Evolutionary conservation across 2,797 vertebrate genomes (phyloP), one percentile per base, ranked within the genome.

Genomic region (Chiropotes sagulatus): DNA sequence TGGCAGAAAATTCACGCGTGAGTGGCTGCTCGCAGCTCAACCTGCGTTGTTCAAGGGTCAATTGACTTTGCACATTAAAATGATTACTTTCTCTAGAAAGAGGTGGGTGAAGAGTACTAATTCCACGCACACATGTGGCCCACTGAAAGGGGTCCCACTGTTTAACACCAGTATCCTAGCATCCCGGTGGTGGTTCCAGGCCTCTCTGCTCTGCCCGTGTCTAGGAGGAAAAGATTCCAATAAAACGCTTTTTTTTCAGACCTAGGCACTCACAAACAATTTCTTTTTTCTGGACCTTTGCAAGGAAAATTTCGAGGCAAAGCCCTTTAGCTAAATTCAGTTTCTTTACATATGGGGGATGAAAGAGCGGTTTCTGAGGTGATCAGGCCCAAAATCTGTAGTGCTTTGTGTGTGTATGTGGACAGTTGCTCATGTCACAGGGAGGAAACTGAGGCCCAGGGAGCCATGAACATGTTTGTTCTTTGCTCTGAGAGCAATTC

Each of bases 71-170:
- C 36, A 41, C 41, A 39, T 81, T 4, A 88, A 24, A 41, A 36
- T 2, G 9, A 36, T 39, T 4, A 2, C 57, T 44, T 39, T 50
- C 11, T 33, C 41, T 11, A 26, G 39, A 41, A 52, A 80, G 6
- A 75, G 26, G 6, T 28, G 5, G 26, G 0, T 5, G 15, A 36
- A 39, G 84, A 33, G 11, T 6, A 24, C 15, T 5, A 4, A 2
- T 7, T 8, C 8, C 26, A 4, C 15, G 0, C 3, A 0, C 5
- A 0, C 36, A 8, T 7, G 7, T 3, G 52, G 7, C 30, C 4
- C 30, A 9, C 88, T 20, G 72, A n/a, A 73, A 30, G 22, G 4
- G 30, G 30, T n/a, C 46, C 4, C 13, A 0, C 5, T 17, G 0
- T 57, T 39, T 54, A 70, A 58, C 30, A 4, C 46, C 8, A 54